Percentiles rank a stretch among this genome's conserved stretches.
These are phyloP conservation scores for Chelon labrosus DNA, from an alignment of 2,797 vertebrate genomes.

Conservation along the genomic window DNA sequence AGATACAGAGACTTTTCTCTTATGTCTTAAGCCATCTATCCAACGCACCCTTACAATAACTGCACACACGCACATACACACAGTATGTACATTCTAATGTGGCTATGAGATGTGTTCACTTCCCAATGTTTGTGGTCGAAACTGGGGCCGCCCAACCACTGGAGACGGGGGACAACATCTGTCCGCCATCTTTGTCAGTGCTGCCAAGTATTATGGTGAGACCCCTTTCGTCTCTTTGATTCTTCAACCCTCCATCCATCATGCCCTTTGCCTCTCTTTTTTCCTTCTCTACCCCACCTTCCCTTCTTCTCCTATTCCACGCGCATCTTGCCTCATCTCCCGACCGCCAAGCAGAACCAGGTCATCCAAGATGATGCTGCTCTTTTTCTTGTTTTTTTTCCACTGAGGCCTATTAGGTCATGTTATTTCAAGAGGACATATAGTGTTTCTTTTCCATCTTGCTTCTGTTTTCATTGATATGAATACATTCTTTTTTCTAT, in stretches of 20 bases:
- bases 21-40: conserved; percentile 11
- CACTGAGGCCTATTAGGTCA: conserved; percentile 20
- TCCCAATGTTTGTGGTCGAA: conserved; percentile 65
- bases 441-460: conserved; percentile 16
- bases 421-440: conserved; percentile 25
- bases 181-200: conserved; percentile 75
- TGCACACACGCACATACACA: conserved; percentile 9
- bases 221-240: conserved; percentile 46
- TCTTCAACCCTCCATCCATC: conserved; percentile 20
- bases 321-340: background rate
- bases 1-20: background rate
- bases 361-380: conserved; percentile 21
- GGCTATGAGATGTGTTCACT: conserved; percentile 69
- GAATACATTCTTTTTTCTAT: conserved; percentile 39
- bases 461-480: conserved; percentile 28
- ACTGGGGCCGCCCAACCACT: conserved; percentile 59
- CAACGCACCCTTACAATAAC: background rate
- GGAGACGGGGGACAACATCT: conserved; percentile 71
- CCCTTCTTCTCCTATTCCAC: background rate
- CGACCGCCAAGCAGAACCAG: conserved; percentile 33
- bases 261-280: background rate
- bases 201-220: conserved; percentile 70
- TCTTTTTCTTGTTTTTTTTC: background rate
- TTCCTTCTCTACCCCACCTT: background rate
- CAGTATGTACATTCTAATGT: conserved; percentile 42